Percentiles rank a stretch among this genome's conserved stretches.
phyloP scores from a whole-genome alignment of 2,888 invertebrate genomes.

The Troides helena region DNA sequence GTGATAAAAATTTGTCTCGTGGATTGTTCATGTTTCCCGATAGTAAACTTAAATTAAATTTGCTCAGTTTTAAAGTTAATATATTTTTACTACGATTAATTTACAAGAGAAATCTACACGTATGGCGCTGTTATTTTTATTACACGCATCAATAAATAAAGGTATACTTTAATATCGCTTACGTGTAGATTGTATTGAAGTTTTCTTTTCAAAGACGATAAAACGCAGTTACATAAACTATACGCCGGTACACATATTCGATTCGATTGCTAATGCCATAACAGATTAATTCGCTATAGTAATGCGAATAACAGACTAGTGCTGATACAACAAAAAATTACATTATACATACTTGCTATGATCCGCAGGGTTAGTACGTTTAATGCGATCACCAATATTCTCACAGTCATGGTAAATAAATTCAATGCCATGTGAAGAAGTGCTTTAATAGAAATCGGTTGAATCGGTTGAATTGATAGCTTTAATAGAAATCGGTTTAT shows the following conservation, averaged over 20 bases:
- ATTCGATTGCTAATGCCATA: conserved; percentile 22
- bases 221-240: conserved; percentile 20
- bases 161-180: not conserved
- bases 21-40: no score
- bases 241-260: conserved; percentile 7
- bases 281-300: conserved; percentile 20
- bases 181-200: conserved; percentile 3
- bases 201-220: conserved; percentile 14
- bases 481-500: no score
- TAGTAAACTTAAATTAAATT: no score
- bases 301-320: conserved; percentile 4
- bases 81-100: not conserved
- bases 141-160: not conserved
- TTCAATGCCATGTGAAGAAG: no score
- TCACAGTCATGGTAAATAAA: no score
- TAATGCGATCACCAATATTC: not conserved
- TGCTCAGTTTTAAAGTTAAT: no score
- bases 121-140: no score
- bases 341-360: not conserved
- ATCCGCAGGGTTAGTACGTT: not conserved
- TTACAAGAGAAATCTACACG: not conserved
- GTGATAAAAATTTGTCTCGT: no score
- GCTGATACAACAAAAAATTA: not conserved
- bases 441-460: no score
- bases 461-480: no score